phyloP scores from a whole-genome alignment of 2,113 vertebrate genomes.

The Murina feae region DNA sequence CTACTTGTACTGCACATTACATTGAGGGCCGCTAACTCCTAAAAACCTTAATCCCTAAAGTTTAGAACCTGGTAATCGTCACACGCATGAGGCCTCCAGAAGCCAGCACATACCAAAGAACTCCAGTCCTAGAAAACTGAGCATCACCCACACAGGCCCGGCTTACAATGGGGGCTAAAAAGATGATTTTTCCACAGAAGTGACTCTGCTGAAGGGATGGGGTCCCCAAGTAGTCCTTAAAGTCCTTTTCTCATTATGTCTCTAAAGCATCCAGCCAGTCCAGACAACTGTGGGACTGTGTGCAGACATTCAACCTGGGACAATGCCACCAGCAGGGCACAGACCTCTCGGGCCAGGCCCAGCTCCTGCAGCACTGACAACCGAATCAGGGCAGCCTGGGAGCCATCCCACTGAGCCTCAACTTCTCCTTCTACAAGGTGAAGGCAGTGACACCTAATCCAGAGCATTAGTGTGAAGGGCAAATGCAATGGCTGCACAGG shows the following conservation, averaged over 20 bases:
- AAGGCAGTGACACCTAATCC: neutral
- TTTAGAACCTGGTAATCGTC: neutral
- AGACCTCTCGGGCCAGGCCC: too few relatives aligned
- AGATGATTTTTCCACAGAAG: neutral
- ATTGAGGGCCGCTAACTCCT: neutral
- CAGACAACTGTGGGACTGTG: neutral
- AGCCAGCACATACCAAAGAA: neutral
- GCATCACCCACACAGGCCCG: too few relatives aligned
- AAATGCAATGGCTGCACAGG: neutral
- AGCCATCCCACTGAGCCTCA: neutral
- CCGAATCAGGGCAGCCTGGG: rapidly evolving
- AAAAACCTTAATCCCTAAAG: neutral
- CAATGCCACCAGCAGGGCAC: rapidly evolving
- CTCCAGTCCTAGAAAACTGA: neutral
- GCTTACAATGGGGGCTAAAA: neutral
- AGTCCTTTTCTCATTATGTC: neutral
- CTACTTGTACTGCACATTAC: neutral
- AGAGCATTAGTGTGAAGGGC: neutral
- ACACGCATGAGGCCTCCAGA: neutral
- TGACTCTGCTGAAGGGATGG: neutral
- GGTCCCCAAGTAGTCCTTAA: neutral
- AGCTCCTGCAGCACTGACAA: neutral
- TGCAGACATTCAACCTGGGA: neutral
- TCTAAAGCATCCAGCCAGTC: neutral
- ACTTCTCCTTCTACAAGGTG: too few relatives aligned